Percentiles rank a stretch among this genome's conserved stretches.
Conservation (phyloP, 2,888 invertebrate genomes). For the Clunio marinus region DNA sequence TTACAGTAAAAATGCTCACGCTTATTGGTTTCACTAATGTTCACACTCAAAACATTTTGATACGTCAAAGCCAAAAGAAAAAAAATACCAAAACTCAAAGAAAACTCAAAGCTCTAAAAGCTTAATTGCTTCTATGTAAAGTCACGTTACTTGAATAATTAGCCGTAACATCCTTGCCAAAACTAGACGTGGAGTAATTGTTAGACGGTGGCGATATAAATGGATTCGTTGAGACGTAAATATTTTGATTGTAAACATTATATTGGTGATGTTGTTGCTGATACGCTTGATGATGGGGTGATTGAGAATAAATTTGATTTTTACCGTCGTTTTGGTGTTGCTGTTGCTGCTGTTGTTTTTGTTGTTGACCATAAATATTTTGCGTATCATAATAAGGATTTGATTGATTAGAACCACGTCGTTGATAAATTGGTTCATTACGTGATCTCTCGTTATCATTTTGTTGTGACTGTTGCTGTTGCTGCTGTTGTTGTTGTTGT, state of each 20-base stretch:
- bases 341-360: slow-evolving; percentile 44
- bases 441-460: slow-evolving; percentile 42
- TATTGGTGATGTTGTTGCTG: slow-evolving; percentile 39
- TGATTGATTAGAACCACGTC: slow-evolving; percentile 42
- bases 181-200: slow-evolving; percentile 44
- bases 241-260: slow-evolving; percentile 46
- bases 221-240: slow-evolving; percentile 52
- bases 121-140: no score
- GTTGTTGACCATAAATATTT: slow-evolving; percentile 44
- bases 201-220: slow-evolving; percentile 45
- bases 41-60: slow-evolving; percentile 21
- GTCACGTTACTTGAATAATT: slow-evolving; percentile 39
- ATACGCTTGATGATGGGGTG: slow-evolving; percentile 51
- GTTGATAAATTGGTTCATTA: slow-evolving; percentile 29
- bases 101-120: background rate
- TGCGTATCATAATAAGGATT: slow-evolving; percentile 42
- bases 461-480: slow-evolving; percentile 40
- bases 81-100: background rate
- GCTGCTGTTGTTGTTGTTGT: slow-evolving; percentile 43
- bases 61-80: slow-evolving; percentile 10
- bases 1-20: no score
- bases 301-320: slow-evolving; percentile 54
- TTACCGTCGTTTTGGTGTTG: slow-evolving; percentile 46
- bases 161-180: slow-evolving; percentile 42
- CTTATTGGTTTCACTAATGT: slow-evolving; percentile 9